phyloP scores from a whole-genome alignment of 2,888 invertebrate species.

The Agapostemon virescens region DNA sequence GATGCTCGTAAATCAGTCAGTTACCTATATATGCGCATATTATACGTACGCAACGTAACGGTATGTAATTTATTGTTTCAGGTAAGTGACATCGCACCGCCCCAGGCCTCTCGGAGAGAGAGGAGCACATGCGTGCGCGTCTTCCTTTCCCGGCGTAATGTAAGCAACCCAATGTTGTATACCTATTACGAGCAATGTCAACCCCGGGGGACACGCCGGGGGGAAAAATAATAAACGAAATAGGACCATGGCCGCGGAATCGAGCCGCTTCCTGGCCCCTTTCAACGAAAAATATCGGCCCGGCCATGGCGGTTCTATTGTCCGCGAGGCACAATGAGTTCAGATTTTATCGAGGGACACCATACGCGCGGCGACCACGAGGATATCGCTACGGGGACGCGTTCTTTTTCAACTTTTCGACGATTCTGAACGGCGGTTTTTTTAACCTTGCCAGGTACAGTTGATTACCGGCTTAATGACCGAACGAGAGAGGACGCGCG shows the following conservation, averaged over 20 bases:
- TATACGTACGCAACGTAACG: constrained; percentile 77
- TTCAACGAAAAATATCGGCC: constrained; percentile 45
- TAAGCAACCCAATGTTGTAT: constrained; percentile 73
- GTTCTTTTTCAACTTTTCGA: not conserved
- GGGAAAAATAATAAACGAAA: constrained; percentile 56
- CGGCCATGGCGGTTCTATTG: constrained; percentile 33
- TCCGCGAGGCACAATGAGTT: constrained; percentile 35
- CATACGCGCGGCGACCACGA: constrained; percentile 43
- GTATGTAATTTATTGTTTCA: constrained; percentile 80
- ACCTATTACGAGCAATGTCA: constrained; percentile 69
- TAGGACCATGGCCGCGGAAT: constrained; percentile 6
- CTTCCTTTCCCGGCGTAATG: constrained; percentile 76
- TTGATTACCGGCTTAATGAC: constrained; percentile 37
- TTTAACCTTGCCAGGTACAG: constrained; percentile 5
- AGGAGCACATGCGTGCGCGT: constrained; percentile 75
- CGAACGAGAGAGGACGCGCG: constrained; percentile 17
- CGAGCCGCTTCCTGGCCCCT: constrained; percentile 30
- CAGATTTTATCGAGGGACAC: constrained; percentile 46
- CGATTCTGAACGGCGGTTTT: not conserved
- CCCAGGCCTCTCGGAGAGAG: constrained; percentile 72
- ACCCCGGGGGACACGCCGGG: constrained; percentile 52
- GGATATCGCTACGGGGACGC: constrained; percentile 11
- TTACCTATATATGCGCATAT: constrained; percentile 71
- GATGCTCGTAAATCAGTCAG: constrained; percentile 75
- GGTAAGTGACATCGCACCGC: constrained; percentile 80